Conservation (phyloP, 2,113 vertebrate species). For the Podarcis muralis region DNA sequence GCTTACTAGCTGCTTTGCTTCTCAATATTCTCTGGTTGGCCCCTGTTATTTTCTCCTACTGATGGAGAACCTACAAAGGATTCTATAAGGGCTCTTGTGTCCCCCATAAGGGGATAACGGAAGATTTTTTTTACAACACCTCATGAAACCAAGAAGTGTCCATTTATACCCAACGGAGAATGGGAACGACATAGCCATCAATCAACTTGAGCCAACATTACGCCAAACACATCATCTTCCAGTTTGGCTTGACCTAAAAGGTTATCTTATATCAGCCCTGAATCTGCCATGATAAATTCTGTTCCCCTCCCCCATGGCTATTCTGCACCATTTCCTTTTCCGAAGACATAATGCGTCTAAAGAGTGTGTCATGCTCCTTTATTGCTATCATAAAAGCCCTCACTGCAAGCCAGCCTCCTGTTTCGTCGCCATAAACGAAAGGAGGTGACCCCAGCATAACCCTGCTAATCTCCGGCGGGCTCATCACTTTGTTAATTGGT, state of each 20-base stretch:
- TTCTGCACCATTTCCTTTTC: conserved; percentile 34
- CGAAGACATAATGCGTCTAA: conserved; percentile 28
- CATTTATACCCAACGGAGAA: conserved; percentile 15
- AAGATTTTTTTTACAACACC: too few species aligned
- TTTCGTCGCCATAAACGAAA: conserved; percentile 43
- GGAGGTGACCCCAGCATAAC: conserved; percentile 51
- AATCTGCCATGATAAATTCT: conserved; percentile 5
- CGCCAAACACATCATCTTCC: background rate
- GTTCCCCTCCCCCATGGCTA: conserved; percentile 33
- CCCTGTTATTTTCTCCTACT: too few species aligned
- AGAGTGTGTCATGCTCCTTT: background rate
- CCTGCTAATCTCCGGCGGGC: conserved; percentile 23
- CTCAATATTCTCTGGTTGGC: too few species aligned
- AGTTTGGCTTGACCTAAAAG: background rate
- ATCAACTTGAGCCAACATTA: background rate
- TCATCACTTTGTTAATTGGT: conserved; percentile 57
- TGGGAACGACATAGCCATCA: background rate
- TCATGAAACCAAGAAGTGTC: conserved; percentile 14
- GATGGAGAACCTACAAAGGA: too few species aligned
- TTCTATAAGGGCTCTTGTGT: too few species aligned
- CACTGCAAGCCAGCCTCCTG: conserved; percentile 37
- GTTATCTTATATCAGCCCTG: background rate
- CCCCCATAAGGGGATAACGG: too few species aligned
- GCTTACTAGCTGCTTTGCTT: too few species aligned
- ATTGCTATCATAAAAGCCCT: conserved; percentile 54